Percentiles rank a stretch among this genome's conserved stretches.
phyloP scores from a whole-genome alignment of 2,888 invertebrate genomes.

The Drosophila mimica region DNA sequence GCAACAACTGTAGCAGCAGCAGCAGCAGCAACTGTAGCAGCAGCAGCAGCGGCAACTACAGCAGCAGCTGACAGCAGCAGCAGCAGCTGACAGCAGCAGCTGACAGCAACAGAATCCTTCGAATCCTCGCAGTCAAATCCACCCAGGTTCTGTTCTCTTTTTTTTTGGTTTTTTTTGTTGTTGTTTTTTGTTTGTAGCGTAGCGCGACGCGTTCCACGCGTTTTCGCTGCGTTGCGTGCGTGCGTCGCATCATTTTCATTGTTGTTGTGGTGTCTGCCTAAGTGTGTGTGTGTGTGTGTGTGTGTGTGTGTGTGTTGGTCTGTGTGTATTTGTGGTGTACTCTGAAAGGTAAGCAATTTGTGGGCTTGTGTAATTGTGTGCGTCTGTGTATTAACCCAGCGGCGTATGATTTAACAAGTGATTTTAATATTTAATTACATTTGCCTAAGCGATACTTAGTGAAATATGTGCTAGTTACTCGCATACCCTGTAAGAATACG shows the following conservation, averaged over 20 bases:
- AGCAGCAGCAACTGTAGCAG: slow-evolving; percentile 19
- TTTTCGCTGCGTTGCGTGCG: slow-evolving; percentile 54
- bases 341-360: slow-evolving; percentile 62
- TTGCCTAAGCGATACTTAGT: slow-evolving; percentile 17
- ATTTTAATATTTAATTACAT: slow-evolving; percentile 36
- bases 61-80: slow-evolving; percentile 37
- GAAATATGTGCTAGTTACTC: neutral
- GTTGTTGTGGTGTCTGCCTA: slow-evolving; percentile 26
- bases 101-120: slow-evolving; percentile 39
- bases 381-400: slow-evolving; percentile 25
- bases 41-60: neutral
- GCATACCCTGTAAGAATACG: neutral
- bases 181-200: slow-evolving; percentile 34
- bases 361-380: slow-evolving; percentile 3
- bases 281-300: neutral
- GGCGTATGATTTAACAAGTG: slow-evolving; percentile 29
- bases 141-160: slow-evolving; percentile 45
- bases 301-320: slow-evolving; percentile 13
- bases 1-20: slow-evolving; percentile 44
- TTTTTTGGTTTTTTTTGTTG: neutral
- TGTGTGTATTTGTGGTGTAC: slow-evolving; percentile 27
- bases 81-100: slow-evolving; percentile 35
- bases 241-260: slow-evolving; percentile 47
- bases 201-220: slow-evolving; percentile 32
- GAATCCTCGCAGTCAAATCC: slow-evolving; percentile 54